Percentiles rank a stretch among this genome's conserved stretches.
Evolutionary conservation across 2,888 invertebrate species (phyloP).

Genomic region (Zygaena filipendulae): DNA sequence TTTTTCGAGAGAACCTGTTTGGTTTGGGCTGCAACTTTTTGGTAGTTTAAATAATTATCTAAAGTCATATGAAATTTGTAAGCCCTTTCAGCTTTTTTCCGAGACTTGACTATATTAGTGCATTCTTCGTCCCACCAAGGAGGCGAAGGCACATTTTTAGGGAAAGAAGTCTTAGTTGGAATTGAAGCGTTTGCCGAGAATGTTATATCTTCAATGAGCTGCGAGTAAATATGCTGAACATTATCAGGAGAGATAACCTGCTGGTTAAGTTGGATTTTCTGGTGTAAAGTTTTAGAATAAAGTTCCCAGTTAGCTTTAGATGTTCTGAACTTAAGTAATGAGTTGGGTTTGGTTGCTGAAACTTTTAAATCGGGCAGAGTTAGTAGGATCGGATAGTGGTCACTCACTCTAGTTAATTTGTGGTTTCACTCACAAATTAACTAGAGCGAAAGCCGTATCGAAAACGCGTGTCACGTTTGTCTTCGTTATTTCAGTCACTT

Average conservation of each 20-base stretch:
- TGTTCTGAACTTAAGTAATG: slow-evolving; percentile 6
- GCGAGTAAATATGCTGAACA: too few species aligned
- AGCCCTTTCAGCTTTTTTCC: slow-evolving; percentile 4
- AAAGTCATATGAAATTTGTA: slow-evolving; percentile 3
- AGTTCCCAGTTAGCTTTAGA: slow-evolving; percentile 3
- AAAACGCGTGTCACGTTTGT: too few species aligned
- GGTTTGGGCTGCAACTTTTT: slow-evolving; percentile 3
- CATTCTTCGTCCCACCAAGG: slow-evolving; percentile 14
- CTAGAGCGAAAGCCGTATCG: too few species aligned
- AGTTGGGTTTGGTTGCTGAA: neutral
- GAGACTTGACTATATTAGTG: neutral
- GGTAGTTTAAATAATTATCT: slow-evolving; percentile 7
- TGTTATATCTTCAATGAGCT: neutral
- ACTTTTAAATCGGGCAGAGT: neutral
- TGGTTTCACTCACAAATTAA: too few species aligned
- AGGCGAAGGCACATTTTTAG: slow-evolving; percentile 5
- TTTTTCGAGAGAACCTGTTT: slow-evolving; percentile 7
- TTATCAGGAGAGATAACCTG: too few species aligned
- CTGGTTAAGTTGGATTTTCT: too few species aligned
- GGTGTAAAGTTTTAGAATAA: too few species aligned
- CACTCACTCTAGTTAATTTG: slow-evolving; percentile 10
- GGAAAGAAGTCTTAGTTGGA: slow-evolving; percentile 2
- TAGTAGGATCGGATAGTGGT: slow-evolving; percentile 11
- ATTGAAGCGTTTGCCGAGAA: slow-evolving; percentile 1
- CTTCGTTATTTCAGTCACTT: too few species aligned